Conservation (phyloP, 2,797 vertebrate species). For the Coluber constrictor region DNA sequence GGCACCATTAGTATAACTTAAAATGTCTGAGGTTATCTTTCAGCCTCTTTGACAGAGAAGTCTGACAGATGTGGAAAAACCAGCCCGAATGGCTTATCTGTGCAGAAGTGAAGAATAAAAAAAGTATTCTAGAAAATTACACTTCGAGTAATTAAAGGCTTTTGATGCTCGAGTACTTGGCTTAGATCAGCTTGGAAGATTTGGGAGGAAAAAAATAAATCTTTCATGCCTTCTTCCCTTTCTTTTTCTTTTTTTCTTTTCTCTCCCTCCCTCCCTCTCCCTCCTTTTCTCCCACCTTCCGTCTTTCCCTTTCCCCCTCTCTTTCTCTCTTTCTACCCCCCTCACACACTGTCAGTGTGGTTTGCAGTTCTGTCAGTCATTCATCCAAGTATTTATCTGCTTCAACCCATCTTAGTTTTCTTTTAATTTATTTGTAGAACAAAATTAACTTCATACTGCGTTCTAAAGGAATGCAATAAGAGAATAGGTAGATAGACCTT, state of each 20-base stretch:
- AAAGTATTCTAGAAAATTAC: not conserved
- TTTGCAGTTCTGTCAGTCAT: not conserved
- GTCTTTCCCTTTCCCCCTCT: too few relatives aligned
- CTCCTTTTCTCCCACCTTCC: not conserved
- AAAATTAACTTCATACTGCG: not conserved
- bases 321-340: too few relatives aligned
- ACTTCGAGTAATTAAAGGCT: not conserved
- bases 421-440: not conserved
- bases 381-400: not conserved
- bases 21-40: conserved; percentile 58
- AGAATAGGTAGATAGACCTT: not conserved
- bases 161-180: too few relatives aligned
- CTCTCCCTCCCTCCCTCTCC: too few relatives aligned
- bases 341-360: not conserved
- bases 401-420: not conserved
- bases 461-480: not conserved
- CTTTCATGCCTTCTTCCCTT: not conserved
- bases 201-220: not conserved
- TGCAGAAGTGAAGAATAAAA: not conserved
- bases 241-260: too few relatives aligned
- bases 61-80: conserved; percentile 40
- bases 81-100: conserved; percentile 39
- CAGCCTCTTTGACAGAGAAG: conserved; percentile 56
- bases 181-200: not conserved
- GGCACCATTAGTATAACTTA: conserved; percentile 61